Percentiles rank a stretch among this genome's conserved stretches.
phyloP scores from a whole-genome alignment of 1,140 invertebrate genomes.

The Aplysia californica region DNA sequence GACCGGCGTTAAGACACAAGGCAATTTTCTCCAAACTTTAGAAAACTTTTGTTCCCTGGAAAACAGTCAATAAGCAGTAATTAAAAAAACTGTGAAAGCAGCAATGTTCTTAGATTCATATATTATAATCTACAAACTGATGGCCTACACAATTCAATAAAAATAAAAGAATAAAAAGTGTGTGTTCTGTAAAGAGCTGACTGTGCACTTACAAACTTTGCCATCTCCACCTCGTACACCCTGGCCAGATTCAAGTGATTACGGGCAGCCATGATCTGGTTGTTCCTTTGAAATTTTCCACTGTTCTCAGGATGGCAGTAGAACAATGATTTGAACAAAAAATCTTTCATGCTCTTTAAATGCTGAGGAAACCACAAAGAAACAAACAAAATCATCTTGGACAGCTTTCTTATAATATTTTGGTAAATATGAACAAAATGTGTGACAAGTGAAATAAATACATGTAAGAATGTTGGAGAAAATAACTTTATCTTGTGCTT shows the following conservation, averaged over 20 bases:
- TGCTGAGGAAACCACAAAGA: not conserved
- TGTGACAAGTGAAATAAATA: not conserved
- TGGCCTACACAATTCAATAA: not conserved
- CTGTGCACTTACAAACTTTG: conserved; percentile 5
- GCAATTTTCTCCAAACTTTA: too few species aligned
- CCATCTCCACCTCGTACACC: conserved; percentile 12
- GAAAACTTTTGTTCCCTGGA: too few species aligned
- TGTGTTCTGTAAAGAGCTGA: too few species aligned
- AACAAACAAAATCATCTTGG: not conserved
- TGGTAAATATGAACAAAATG: not conserved
- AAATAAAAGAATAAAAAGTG: not conserved
- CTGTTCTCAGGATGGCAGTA: not conserved
- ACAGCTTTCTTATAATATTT: not conserved
- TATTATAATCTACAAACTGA: not conserved
- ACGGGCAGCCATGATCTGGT: conserved; percentile 9
- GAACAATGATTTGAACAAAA: conserved; percentile 11
- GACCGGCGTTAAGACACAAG: too few species aligned
- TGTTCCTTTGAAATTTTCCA: not conserved
- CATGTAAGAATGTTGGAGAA: too few species aligned
- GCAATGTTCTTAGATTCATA: too few species aligned
- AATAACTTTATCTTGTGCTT: too few species aligned
- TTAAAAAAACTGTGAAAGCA: too few species aligned
- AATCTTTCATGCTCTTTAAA: conserved; percentile 14
- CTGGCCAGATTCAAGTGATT: conserved; percentile 20
- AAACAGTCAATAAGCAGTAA: too few species aligned